Base-by-base conservation (phyloP, 2,113 vertebrate genomes). In the Hypomesus transpacificus region DNA sequence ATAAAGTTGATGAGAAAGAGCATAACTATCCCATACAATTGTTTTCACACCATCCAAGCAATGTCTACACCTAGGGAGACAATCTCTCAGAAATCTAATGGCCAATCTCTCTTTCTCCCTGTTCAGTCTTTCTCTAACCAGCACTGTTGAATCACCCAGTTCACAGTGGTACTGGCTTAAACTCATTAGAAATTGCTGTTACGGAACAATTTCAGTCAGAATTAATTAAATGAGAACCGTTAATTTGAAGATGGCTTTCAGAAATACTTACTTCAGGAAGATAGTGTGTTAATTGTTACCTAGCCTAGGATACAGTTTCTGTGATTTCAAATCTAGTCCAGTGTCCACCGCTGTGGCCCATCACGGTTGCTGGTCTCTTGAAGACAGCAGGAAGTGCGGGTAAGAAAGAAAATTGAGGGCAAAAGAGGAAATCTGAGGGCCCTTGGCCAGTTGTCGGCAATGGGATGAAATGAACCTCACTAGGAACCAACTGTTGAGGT, bases 381-480 rank as follows among this genome's bases (percentile, higher is more conserved):
- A 71, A 54, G 68, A 57, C 65, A 69, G 69, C 76, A 70, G 79
- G 28, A 69, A 84, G 71, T 31, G 74, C 71, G 18, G 70, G 86
- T 78, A 50, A 71, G 82, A 56, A 82, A 78, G 70, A 79, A 68
- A 74, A 31, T 68, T 0, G 39, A 63, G 59, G 60, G 34, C 24
- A 22, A 59, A 77, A 77, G 73, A 78, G 62, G 78, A 80, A 21
- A 82, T 78, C 71, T 18, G 53, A 51, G 77, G 39, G 59, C 68
- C 79, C 76, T 53, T 69, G 73, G 75, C 34, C 74, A 75, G 68
- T 69, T 52, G 16, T 85, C 77, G 51, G 68, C 66, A 34, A 81
- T 31, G 79, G 70, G 70, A 71, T 75, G 69, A 84, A 84, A 84
- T 86, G 78, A 86, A 70, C 31, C 65, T 74, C 75, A 80, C 80